Evolutionary conservation across 2,113 vertebrate genomes (phyloP), one percentile per base, ranked within the genome.

Genomic region (Ginglymostoma cirratum): DNA sequence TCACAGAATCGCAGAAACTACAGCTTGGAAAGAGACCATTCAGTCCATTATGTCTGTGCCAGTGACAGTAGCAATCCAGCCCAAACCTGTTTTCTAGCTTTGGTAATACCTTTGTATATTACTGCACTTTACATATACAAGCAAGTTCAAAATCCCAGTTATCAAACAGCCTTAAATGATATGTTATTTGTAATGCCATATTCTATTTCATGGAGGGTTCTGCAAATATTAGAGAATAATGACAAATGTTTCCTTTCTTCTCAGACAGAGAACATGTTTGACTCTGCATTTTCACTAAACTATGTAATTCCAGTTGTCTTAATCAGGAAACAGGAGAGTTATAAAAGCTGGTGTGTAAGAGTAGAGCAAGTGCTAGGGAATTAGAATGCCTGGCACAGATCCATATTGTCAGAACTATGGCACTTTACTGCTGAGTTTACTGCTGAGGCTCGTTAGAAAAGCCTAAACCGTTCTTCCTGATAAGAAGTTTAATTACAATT

Each of bases 391-490:
- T 55, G 27, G 87, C 87, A 61, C 87, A 61, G 30, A 61, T 90
- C 52, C 87, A 90, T 61, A 55, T 19, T 61, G 52, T 90, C 52
- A 90, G 87, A 61, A 61, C 87, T 61, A 52, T 61, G 87, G 87
- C 87, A 90, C 52, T 61, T 90, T 90, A n/a, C 87, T 90, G 52
- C 24, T 90, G 85, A 52, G 45, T 52, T 76, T 76, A 76, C 72
- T 14, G 72, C 72, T 30, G 72, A 87, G 85, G 8, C 45, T 30
- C 24, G 7, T 87, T 87, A 87, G 45, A 87, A 27, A 87, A 87
- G 85, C 85, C 24, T 87, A 14, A 27, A 87, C 45, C 52, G 45
- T 30, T 52, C 48, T 52, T 87, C 21, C 85, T 52, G 85, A 87
- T 87, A 87, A 42, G 80, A 45, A 87, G 85, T 52, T 45, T 52